Conservation (phyloP, 1,140 invertebrate genomes). For the Heliothis virescens region DNA sequence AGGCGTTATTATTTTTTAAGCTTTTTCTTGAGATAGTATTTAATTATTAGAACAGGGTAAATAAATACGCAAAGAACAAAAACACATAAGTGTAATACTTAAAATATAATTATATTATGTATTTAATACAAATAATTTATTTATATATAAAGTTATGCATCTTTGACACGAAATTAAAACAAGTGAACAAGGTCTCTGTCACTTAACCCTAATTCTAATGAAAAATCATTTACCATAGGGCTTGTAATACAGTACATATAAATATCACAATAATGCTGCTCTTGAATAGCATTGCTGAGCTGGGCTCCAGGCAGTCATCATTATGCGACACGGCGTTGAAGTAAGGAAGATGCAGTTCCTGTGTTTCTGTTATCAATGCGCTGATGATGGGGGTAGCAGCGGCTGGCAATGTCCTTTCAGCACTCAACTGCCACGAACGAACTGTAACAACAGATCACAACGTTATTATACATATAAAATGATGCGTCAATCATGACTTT, state of each 20-base stretch:
- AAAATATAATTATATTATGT: too few relatives aligned
- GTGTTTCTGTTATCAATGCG: neutral
- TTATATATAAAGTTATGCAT: too few relatives aligned
- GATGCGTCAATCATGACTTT: too few relatives aligned
- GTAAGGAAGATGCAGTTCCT: neutral
- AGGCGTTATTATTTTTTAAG: too few relatives aligned
- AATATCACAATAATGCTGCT: constrained; percentile 32
- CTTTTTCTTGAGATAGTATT: too few relatives aligned
- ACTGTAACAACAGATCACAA: neutral
- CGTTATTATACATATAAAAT: too few relatives aligned
- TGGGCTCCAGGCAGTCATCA: constrained; percentile 9
- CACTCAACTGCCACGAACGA: constrained; percentile 23
- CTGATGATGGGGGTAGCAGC: neutral
- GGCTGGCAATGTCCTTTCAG: neutral
- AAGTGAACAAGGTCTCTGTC: too few relatives aligned
- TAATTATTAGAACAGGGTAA: too few relatives aligned
- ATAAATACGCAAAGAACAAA: too few relatives aligned
- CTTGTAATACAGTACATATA: constrained; percentile 46
- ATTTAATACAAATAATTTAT: too few relatives aligned
- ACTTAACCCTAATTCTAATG: neutral
- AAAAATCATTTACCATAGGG: constrained; percentile 37
- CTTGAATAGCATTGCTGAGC: constrained; percentile 13
- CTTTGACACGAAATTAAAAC: too few relatives aligned
- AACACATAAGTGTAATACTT: too few relatives aligned
- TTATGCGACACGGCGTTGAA: neutral